These are phyloP conservation scores for Chrysotoxum bicinctum DNA, from an alignment of 2,888 invertebrate genomes.

Conservation along the genomic window DNA sequence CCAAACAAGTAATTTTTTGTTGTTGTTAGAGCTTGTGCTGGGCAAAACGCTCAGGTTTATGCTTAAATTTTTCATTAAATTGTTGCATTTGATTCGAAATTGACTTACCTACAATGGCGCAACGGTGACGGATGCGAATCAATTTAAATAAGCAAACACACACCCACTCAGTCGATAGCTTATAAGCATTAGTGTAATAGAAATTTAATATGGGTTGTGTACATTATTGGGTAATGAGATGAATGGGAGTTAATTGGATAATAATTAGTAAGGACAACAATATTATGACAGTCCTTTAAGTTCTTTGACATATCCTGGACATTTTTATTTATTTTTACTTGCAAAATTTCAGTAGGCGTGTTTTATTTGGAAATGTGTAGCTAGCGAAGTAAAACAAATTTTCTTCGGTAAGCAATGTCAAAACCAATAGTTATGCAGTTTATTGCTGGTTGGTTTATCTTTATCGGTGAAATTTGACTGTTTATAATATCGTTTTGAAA, in stretches of 20 bases:
- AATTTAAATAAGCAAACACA: not conserved
- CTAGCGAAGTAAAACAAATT: too few species aligned
- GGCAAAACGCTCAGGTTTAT: not conserved
- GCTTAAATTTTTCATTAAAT: conserved; percentile 18
- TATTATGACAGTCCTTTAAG: not conserved
- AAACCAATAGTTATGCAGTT: too few species aligned
- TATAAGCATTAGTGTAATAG: not conserved
- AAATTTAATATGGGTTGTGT: not conserved
- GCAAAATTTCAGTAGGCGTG: too few species aligned
- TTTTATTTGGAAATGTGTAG: too few species aligned
- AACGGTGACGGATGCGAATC: not conserved
- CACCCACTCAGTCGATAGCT: not conserved
- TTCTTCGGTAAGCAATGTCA: too few species aligned
- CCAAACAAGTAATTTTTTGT: conserved; percentile 35
- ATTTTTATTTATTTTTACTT: too few species aligned
- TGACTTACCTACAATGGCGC: not conserved
- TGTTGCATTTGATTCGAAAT: conserved; percentile 33
- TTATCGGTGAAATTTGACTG: too few species aligned
- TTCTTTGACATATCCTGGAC: not conserved
- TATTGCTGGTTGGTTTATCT: too few species aligned
- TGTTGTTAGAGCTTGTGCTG: not conserved
- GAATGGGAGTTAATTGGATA: not conserved
- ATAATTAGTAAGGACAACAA: not conserved
- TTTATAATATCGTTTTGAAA: too few species aligned
- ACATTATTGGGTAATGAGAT: conserved; percentile 7